These are phyloP conservation scores for Euschistus heros DNA, from an alignment of 1,140 invertebrate species.

Conservation along the genomic window DNA sequence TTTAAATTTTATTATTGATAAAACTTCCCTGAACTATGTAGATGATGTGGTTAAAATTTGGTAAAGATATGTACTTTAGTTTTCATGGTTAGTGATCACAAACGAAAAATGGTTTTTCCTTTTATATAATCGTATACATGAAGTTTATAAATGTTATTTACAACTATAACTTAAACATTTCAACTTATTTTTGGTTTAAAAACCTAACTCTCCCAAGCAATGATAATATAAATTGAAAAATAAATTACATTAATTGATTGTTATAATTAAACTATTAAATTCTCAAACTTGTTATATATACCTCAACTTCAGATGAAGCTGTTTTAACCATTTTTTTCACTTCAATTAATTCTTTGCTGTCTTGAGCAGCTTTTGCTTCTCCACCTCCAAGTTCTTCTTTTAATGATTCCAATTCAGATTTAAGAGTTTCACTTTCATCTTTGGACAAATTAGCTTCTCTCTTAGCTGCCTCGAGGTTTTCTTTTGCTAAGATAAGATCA, in stretches of 20 bases:
- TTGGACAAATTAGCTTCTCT: not conserved
- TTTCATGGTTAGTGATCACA: no score
- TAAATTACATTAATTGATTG: not conserved
- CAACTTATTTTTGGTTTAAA: no score
- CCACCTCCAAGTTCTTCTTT: constrained; percentile 15
- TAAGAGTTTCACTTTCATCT: constrained; percentile 6
- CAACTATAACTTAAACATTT: no score
- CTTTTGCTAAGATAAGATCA: not conserved
- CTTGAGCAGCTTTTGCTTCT: not conserved
- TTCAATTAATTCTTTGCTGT: constrained; percentile 15
- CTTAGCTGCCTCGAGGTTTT: not conserved
- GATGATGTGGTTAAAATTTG: no score
- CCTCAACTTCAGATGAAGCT: constrained; percentile 9
- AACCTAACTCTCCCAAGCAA: not conserved
- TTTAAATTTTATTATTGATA: no score
- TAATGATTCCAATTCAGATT: constrained; percentile 12
- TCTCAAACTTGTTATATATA: not conserved
- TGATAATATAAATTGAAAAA: not conserved
- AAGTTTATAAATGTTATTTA: no score
- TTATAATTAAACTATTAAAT: not conserved
- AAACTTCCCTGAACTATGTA: no score
- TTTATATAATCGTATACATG: no score
- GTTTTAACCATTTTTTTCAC: constrained; percentile 13
- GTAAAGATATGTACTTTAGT: no score
- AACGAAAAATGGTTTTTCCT: no score